These are phyloP conservation scores for Pristiophorus japonicus DNA, from an alignment of 2,113 vertebrate genomes.

Conservation along the genomic window DNA sequence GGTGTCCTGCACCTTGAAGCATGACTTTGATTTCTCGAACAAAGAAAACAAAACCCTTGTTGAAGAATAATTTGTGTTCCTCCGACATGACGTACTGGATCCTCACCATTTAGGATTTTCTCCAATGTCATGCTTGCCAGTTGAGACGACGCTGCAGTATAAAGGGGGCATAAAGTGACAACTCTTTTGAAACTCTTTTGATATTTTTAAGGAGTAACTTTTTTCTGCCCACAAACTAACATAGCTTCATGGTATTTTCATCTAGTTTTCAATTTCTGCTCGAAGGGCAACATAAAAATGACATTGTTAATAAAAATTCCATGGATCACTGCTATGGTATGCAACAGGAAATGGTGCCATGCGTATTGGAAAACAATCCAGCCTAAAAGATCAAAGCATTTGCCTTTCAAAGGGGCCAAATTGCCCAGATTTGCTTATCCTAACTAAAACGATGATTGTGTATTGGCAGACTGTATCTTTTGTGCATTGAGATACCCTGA, in stretches of 20 bases:
- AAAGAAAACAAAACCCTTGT: neutral
- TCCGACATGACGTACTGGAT: neutral
- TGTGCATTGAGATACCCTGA: neutral
- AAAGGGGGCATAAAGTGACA: neutral
- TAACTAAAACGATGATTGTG: neutral
- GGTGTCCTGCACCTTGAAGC: neutral
- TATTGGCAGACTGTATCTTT: neutral
- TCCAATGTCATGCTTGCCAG: neutral
- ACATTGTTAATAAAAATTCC: neutral
- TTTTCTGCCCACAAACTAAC: neutral
- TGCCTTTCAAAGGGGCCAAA: neutral
- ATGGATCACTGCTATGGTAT: neutral
- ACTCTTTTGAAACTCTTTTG: neutral
- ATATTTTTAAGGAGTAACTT: neutral
- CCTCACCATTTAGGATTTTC: neutral
- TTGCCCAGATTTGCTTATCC: neutral
- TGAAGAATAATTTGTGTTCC: neutral
- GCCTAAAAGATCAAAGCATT: slow-evolving; percentile 15
- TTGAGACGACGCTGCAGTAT: neutral
- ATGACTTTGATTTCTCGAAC: neutral
- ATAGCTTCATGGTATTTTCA: neutral
- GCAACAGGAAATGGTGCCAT: neutral
- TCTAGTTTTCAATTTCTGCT: neutral
- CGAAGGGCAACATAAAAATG: neutral
- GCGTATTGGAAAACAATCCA: neutral